Evolutionary conservation across 2,797 vertebrate species (phyloP).

Genomic region (Champsocephalus esox): DNA sequence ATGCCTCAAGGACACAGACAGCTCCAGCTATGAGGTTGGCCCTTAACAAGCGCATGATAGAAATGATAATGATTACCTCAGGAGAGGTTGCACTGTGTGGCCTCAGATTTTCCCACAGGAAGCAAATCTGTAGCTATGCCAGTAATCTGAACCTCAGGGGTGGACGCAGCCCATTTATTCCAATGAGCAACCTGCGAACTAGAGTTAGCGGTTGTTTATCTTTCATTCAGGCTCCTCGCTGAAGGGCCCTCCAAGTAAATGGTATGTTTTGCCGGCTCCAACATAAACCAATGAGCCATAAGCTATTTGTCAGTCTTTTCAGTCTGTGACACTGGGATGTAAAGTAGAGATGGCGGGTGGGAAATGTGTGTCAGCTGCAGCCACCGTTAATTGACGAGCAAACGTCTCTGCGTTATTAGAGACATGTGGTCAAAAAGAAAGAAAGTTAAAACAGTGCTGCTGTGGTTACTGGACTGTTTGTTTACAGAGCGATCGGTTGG

Average conservation of each 20-base stretch:
- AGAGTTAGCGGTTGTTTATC: constrained; percentile 58
- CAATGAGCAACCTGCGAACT: constrained; percentile 47
- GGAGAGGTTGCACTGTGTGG: constrained; percentile 46
- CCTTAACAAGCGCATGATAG: constrained; percentile 70
- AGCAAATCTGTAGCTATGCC: constrained; percentile 54
- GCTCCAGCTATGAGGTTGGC: constrained; percentile 50
- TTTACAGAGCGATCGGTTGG: constrained; percentile 42
- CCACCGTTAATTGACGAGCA: constrained; percentile 50
- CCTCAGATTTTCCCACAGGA: constrained; percentile 57
- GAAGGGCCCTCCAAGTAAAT: constrained; percentile 43
- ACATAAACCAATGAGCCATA: constrained; percentile 50
- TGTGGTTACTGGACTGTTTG: constrained; percentile 38
- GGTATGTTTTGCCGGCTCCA: constrained; percentile 27
- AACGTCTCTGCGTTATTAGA: constrained; percentile 41
- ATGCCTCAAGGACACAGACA: constrained; percentile 69
- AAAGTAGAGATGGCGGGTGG: constrained; percentile 31
- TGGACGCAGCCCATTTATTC: constrained; percentile 57
- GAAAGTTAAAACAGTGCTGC: constrained; percentile 46
- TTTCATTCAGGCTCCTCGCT: constrained; percentile 40
- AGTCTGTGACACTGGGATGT: constrained; percentile 22
- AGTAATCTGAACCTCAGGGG: constrained; percentile 51
- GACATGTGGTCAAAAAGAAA: constrained; percentile 50
- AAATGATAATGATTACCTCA: constrained; percentile 70
- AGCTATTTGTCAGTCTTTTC: constrained; percentile 34
- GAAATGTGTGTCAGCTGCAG: constrained; percentile 54